These are phyloP conservation scores for Ormyrus rosae DNA, from an alignment of 2,888 invertebrate species.

Conservation along the genomic window DNA sequence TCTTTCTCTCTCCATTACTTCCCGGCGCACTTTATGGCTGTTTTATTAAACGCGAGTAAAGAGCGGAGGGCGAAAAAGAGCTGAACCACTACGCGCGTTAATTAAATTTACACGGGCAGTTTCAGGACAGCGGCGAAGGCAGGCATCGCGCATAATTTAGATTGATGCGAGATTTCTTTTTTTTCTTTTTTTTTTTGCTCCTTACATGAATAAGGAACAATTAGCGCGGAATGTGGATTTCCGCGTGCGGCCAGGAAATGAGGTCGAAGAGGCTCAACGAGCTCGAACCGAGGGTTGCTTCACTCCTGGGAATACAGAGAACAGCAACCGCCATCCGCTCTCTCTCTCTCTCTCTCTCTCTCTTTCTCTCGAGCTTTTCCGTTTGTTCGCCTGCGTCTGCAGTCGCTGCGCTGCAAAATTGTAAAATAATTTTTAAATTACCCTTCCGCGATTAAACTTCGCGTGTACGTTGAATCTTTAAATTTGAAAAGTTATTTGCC, in stretches of 20 bases:
- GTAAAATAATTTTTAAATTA: conserved; percentile 6
- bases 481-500: too few species aligned
- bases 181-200: not conserved
- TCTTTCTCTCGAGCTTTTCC: not conserved
- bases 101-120: conserved; percentile 34
- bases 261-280: conserved; percentile 43
- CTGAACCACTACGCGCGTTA: conserved; percentile 12
- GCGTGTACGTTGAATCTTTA: too few species aligned
- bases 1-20: too few species aligned
- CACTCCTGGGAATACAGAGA: conserved; percentile 35
- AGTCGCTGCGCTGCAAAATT: not conserved
- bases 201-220: conserved; percentile 21
- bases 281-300: conserved; percentile 12
- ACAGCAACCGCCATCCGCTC: conserved; percentile 25
- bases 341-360: not conserved
- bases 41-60: conserved; percentile 15
- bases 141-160: conserved; percentile 26
- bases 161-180: conserved; percentile 24
- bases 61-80: not conserved
- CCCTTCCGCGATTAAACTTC: not conserved
- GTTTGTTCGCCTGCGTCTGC: too few species aligned
- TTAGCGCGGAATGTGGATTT: conserved; percentile 28
- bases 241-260: conserved; percentile 18
- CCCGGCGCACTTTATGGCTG: conserved; percentile 15
- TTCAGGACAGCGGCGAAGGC: not conserved